phyloP scores from a whole-genome alignment of 2,113 vertebrate species.

The Lepus timidus region DNA sequence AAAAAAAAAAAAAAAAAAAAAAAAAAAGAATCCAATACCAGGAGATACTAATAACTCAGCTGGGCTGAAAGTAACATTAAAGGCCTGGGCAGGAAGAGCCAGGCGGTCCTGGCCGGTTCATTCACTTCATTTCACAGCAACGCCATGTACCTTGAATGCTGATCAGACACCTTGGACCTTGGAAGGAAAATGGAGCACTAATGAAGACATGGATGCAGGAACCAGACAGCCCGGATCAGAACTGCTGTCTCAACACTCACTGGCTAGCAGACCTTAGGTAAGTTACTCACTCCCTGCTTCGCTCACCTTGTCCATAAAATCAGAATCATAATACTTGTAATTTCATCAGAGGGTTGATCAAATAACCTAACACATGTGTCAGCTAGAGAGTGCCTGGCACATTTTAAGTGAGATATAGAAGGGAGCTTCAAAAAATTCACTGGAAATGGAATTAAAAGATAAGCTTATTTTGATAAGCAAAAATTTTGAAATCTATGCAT shows the following conservation, averaged over 20 bases:
- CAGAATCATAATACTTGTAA: not conserved
- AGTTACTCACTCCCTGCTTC: not conserved
- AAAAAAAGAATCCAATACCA: no score
- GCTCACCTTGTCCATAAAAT: not conserved
- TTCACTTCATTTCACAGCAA: not conserved
- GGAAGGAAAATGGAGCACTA: not conserved
- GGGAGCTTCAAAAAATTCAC: no score
- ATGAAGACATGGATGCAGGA: not conserved
- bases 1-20: no score
- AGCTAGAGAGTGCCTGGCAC: not conserved
- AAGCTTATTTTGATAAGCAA: no score
- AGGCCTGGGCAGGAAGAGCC: not conserved
- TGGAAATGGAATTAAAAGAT: no score
- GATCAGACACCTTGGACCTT: no score
- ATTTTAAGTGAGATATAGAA: not conserved
- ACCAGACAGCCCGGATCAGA: not conserved
- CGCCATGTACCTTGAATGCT: no score
- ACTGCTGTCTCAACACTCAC: rapidly evolving
- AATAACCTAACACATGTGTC: not conserved
- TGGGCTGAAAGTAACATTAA: not conserved
- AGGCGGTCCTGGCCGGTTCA: not conserved
- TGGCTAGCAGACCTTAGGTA: not conserved
- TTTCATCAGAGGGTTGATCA: not conserved
- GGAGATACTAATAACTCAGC: not conserved
- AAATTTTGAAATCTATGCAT: no score